Conservation (phyloP, 2,888 invertebrate genomes). For the Hoplodrina blanda region DNA sequence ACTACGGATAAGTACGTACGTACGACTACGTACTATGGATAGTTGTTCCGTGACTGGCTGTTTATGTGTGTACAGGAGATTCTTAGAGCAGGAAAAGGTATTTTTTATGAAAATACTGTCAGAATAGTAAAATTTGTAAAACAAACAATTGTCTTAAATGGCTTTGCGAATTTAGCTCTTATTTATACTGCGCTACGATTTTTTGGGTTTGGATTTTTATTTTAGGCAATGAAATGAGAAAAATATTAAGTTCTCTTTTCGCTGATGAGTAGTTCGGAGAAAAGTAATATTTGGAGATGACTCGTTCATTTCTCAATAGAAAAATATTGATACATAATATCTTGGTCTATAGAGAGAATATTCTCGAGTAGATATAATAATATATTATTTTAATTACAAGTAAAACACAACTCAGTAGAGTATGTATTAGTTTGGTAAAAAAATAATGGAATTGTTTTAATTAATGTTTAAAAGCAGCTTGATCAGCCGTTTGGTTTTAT, state of each 20-base stretch:
- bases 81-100: too few species aligned
- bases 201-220: neutral
- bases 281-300: neutral
- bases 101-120: neutral
- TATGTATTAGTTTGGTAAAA: neutral
- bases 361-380: neutral
- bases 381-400: too few species aligned
- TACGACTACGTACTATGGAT: too few species aligned
- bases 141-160: slow-evolving; percentile 6
- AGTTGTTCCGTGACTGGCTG: too few species aligned
- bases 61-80: too few species aligned
- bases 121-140: slow-evolving; percentile 30
- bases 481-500: neutral
- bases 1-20: too few species aligned
- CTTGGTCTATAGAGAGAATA: neutral
- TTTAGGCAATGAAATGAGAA: neutral
- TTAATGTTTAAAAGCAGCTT: too few species aligned
- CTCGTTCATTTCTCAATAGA: neutral
- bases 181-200: neutral
- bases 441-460: too few species aligned
- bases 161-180: slow-evolving; percentile 21
- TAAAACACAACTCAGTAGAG: too few species aligned
- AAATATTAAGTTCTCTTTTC: slow-evolving; percentile 2
- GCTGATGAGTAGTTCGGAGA: neutral
- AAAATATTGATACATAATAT: neutral